Evolutionary conservation across 2,113 vertebrate genomes (phyloP), one percentile per base, ranked within the genome.

Genomic region (Centropristis striata): DNA sequence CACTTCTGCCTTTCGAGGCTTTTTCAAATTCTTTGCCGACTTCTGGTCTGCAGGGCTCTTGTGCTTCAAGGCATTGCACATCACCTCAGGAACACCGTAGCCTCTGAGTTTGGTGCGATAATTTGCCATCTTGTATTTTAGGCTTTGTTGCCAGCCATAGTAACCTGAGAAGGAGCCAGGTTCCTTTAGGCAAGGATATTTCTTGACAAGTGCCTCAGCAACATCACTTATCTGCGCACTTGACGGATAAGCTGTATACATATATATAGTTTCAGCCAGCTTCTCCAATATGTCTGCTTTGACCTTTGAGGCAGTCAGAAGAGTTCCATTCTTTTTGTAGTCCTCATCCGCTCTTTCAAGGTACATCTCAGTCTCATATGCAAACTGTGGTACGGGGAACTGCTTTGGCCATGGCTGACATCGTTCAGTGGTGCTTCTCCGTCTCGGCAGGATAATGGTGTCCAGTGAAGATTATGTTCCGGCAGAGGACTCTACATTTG

Each of bases 111-210:
- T 87, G 42, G 69, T 80, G 15, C 55, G 42, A 69, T 81, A 85
- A 87, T 89, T 84, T 47, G 44, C 65, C 64, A 81, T 84, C 51
- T 89, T 84, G 65, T 80, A 75, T 71, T 82, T 87, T 8, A 84
- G 0, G 69, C 77, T 75, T 68, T 75, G 70, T 61, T 83, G 81
- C 87, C 82, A 91, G 46, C 82, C 85, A 75, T 89, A 83, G 28
- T 44, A 75, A 53, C 78, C 86, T 42, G 75, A 25, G 27, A 79
- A 84, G 21, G 87, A 83, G 73, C 84, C 58, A 4, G 86, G 78
- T 76, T 88, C 84, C 47, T 76, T 84, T 0, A 89, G 77, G 61
- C 64, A 81, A 37, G 69, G 83, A 69, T 86, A 69, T 69, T 86
- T 89, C 4, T 68, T 46, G 12, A 81, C 53, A 41, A 88, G 78